phyloP scores from a whole-genome alignment of 2,797 vertebrate genomes.

The Oceanodroma leucorhoa region DNA sequence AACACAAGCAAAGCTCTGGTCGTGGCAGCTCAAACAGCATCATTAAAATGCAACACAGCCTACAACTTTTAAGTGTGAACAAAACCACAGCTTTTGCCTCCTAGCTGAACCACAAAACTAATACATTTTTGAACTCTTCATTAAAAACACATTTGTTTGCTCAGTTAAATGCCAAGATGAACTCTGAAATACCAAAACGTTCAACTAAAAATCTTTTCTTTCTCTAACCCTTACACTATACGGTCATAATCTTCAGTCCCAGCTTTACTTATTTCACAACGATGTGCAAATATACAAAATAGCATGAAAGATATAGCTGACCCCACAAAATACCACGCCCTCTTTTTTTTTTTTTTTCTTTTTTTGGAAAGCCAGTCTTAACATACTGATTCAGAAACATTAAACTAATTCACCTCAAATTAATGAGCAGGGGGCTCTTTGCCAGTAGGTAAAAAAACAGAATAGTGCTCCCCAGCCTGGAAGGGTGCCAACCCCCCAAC shows the following conservation, averaged over 20 bases:
- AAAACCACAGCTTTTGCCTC: constrained; percentile 56
- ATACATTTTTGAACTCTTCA: constrained; percentile 46
- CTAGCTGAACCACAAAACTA: constrained; percentile 52
- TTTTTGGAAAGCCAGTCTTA: background rate
- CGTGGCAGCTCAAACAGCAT: background rate
- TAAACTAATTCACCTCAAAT: background rate
- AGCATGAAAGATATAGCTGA: background rate
- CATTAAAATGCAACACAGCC: constrained; percentile 42
- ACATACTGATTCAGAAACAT: background rate
- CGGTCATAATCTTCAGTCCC: background rate
- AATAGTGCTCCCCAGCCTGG: background rate
- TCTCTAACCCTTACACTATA: background rate
- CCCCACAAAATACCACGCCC: background rate
- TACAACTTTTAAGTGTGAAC: constrained; percentile 53
- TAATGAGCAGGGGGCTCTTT: background rate
- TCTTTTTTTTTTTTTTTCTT: background rate
- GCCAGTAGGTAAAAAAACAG: background rate
- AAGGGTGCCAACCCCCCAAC: background rate
- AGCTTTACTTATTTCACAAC: background rate
- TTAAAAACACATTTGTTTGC: constrained; percentile 59
- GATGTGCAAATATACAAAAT: background rate
- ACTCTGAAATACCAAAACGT: constrained; percentile 10
- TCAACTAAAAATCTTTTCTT: background rate
- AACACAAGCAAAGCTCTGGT: constrained; percentile 1
- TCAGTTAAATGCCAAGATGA: constrained; percentile 44